phyloP scores from a whole-genome alignment of 2,888 invertebrate genomes.

The Apodemia mormo region DNA sequence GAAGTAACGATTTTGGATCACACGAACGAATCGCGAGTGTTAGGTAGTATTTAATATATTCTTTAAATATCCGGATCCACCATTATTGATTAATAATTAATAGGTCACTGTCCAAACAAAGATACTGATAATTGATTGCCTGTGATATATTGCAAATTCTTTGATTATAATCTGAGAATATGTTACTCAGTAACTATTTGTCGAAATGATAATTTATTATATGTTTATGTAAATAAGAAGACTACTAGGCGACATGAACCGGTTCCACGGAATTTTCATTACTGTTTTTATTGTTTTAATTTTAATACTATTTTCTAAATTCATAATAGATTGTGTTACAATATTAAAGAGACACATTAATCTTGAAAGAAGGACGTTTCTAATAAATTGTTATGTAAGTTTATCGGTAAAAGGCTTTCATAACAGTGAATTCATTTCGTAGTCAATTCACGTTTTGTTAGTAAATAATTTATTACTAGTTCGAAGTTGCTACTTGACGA shows the following conservation, averaged over 20 bases:
- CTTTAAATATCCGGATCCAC: constrained; percentile 34
- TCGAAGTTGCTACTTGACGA: background rate
- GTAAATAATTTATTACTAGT: background rate
- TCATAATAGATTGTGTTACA: constrained; percentile 11
- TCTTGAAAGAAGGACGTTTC: background rate
- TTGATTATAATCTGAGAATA: constrained; percentile 46
- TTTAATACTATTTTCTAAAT: constrained; percentile 26
- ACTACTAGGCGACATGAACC: constrained; percentile 63
- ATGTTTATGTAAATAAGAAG: constrained; percentile 65
- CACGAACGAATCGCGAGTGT: background rate
- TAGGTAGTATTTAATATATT: constrained; percentile 23
- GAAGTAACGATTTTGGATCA: too few species aligned
- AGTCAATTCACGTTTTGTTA: background rate
- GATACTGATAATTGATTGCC: constrained; percentile 57
- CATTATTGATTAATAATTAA: constrained; percentile 22
- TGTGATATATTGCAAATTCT: constrained; percentile 50
- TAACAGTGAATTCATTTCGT: background rate
- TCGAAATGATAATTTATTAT: constrained; percentile 72
- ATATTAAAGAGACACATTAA: background rate
- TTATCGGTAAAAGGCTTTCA: constrained; percentile 2
- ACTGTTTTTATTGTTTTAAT: constrained; percentile 67
- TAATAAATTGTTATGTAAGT: background rate
- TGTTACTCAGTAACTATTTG: constrained; percentile 52
- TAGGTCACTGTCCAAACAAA: constrained; percentile 40
- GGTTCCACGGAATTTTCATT: constrained; percentile 74